Base-by-base conservation (phyloP, 1,140 invertebrate genomes). In the Nebria ingens region DNA sequence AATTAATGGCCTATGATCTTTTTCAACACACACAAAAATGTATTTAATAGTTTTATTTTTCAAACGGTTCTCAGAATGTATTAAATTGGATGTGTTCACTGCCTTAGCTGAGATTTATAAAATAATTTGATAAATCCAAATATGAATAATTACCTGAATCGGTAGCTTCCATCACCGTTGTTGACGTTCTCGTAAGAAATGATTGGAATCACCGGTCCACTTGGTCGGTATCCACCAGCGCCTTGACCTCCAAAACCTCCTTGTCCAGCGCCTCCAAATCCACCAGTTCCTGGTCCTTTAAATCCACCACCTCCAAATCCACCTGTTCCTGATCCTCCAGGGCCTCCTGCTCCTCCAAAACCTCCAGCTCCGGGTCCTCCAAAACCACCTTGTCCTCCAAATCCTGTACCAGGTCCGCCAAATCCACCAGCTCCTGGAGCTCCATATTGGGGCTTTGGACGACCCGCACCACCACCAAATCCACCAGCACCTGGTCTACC, bases 81-180 rank as follows among this genome's bases (percentile, higher is more conserved):
- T n/a, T n/a, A n/a, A n/a, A n/a, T n/a, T n/a, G n/a, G n/a, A n/a
- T n/a, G n/a, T n/a, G n/a, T n/a, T n/a, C n/a, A n/a, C n/a, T n/a
- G n/a, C n/a, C n/a, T n/a, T n/a, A n/a, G n/a, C n/a, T n/a, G n/a
- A n/a, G n/a, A n/a, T n/a, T n/a, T n/a, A n/a, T n/a, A n/a, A n/a
- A n/a, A 34, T 34, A 6, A 34, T 34, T 34, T 9, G 25, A 34
- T 34, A 6, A n/a, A 34, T 34, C 25, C n/a, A 34, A n/a, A 34
- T 34, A 6, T n/a, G 25, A 9, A n/a, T 34, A 34, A 34, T n/a
- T n/a, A 34, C 25, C 25, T 34, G 25, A 34, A 34, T 34, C 25
- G 6, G 25, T 69, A 72, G 34, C 59, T 67, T 42, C 71, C 71
- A 54, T 71, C 68, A 6, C 66, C 69, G 54, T 69, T 67, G 49